Evolutionary conservation across 2,113 vertebrate genomes (phyloP).

Genomic region (Cranoglanis bouderius): DNA sequence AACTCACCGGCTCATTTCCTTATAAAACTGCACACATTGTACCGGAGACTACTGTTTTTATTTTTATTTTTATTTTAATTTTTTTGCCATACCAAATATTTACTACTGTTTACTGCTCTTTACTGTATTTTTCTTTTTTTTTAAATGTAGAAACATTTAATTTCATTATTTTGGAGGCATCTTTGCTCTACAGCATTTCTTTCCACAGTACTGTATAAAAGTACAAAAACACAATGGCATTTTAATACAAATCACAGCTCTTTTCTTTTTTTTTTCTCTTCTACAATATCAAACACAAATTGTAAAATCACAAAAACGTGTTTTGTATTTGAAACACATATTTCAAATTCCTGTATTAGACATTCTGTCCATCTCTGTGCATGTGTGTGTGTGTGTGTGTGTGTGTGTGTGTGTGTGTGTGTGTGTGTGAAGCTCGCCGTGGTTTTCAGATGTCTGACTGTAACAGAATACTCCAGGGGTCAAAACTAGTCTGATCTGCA

Average conservation of each 20-base stretch:
- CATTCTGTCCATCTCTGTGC: constrained; percentile 40
- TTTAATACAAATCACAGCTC: not conserved
- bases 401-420: constrained; percentile 28
- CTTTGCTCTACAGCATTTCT: no score
- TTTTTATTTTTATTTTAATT: no score
- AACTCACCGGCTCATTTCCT: no score
- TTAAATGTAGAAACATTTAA: no score
- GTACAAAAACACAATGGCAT: not conserved
- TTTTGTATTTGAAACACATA: not conserved
- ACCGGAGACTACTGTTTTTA: no score
- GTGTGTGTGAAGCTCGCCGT: constrained; percentile 25
- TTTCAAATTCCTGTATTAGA: not conserved
- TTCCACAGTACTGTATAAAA: no score
- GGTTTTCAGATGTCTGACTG: constrained; percentile 4
- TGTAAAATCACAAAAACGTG: not conserved
- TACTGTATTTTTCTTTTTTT: no score
- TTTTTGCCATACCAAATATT: no score
- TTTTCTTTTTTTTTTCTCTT: not conserved
- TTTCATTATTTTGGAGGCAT: no score
- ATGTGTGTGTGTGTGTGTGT: constrained; percentile 51
- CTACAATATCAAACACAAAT: not conserved
- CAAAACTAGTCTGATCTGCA: not conserved
- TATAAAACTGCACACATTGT: no score
- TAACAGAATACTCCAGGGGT: constrained; percentile 1
- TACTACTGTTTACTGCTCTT: no score